A percentile compares a stretch with the other conserved stretches of the same genome.
phyloP scores from a whole-genome alignment of 2,888 invertebrate species.

The Drosophila kanekoi region DNA sequence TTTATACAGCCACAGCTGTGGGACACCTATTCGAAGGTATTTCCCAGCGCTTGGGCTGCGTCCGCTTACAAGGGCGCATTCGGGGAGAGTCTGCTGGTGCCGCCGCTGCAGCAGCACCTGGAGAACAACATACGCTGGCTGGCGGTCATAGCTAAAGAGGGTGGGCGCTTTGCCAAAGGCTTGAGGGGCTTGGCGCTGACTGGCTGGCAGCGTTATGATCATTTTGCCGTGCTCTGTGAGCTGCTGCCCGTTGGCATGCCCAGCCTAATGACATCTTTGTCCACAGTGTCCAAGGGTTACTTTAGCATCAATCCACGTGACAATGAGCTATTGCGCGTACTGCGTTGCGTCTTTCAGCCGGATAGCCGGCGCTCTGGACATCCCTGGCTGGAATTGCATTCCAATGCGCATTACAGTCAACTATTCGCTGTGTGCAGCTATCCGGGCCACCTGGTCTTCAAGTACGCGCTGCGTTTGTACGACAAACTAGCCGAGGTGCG shows the following conservation, averaged over 20 bases:
- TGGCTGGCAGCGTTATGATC: conserved; percentile 87
- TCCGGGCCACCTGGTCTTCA: conserved; percentile 87
- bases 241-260: conserved; percentile 89
- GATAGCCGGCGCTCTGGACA: conserved; percentile 84
- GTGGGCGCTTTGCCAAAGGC: conserved; percentile 85
- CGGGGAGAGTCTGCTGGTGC: conserved; percentile 89
- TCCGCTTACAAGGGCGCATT: conserved; percentile 92
- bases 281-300: conserved; percentile 87
- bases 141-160: conserved; percentile 88
- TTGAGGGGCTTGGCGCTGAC: conserved; percentile 84
- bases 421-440: conserved; percentile 88
- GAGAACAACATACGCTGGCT: conserved; percentile 90
- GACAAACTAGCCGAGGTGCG: conserved; percentile 84
- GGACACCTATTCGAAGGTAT: conserved; percentile 89
- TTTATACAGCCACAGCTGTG: conserved; percentile 87
- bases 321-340: conserved; percentile 85
- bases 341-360: conserved; percentile 86
- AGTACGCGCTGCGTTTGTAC: conserved; percentile 84
- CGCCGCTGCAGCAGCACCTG: conserved; percentile 88
- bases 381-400: conserved; percentile 87
- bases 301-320: conserved; percentile 86
- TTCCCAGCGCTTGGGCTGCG: conserved; percentile 90
- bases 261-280: conserved; percentile 87
- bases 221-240: conserved; percentile 90
- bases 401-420: conserved; percentile 87